Percentiles rank a stretch among this genome's conserved stretches.
Conservation (phyloP, 2,888 invertebrate genomes). For the Smittia sp. region DNA sequence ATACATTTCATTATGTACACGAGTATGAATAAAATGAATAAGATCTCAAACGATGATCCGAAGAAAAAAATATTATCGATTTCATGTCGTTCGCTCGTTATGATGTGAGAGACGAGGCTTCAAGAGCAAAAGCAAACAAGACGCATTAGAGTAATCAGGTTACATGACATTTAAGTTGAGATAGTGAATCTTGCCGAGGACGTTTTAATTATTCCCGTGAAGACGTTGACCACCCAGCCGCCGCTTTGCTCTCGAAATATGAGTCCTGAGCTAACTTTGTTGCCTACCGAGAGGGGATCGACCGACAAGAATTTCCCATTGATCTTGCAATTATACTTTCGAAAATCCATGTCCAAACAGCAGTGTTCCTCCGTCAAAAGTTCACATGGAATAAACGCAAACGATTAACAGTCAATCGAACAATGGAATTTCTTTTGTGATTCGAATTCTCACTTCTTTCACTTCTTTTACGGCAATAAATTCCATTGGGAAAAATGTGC, state of each 20-base stretch:
- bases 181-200: not conserved
- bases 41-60: not conserved
- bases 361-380: constrained; percentile 15
- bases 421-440: constrained; percentile 23
- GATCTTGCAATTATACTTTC: constrained; percentile 30
- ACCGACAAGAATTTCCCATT: constrained; percentile 16
- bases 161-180: constrained; percentile 29
- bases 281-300: not conserved
- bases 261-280: not conserved
- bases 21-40: not conserved
- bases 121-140: not conserved
- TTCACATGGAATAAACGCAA: constrained; percentile 3
- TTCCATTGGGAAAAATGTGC: constrained; percentile 17
- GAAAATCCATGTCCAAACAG: constrained; percentile 22
- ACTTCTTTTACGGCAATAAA: constrained; percentile 25
- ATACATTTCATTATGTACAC: constrained; percentile 10
- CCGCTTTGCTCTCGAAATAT: not conserved
- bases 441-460: not conserved
- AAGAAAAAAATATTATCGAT: constrained; percentile 18
- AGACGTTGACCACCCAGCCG: constrained; percentile 7
- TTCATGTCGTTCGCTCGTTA: not conserved
- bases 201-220: not conserved
- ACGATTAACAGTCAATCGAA: constrained; percentile 26
- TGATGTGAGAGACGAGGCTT: not conserved
- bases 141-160: constrained; percentile 36